A percentile compares a stretch with the other conserved stretches of the same genome.
These are phyloP conservation scores for Apostichopus japonicus DNA, from an alignment of 35 echinoderm and acorn worm genomes.

Conservation along the genomic window DNA sequence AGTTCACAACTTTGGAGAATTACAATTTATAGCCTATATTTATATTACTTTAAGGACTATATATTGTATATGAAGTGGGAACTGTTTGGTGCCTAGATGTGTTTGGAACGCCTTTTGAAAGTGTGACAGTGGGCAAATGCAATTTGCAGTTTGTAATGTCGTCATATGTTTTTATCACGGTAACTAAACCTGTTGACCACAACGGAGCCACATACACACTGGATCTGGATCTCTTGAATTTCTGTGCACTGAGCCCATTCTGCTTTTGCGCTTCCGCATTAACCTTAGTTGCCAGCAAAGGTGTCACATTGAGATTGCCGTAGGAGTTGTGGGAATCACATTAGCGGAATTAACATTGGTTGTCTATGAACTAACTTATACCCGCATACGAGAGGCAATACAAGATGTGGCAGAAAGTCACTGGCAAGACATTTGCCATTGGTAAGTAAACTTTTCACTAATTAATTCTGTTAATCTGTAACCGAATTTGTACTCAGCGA, in stretches of 20 bases:
- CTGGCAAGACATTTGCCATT: slow-evolving; percentile 23
- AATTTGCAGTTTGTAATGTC: background rate
- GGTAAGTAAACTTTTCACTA: background rate
- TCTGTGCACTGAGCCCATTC: background rate
- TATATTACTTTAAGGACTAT: background rate
- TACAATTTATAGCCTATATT: background rate
- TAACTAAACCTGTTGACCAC: background rate
- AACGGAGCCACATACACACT: background rate
- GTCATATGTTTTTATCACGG: background rate
- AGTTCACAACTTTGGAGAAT: background rate
- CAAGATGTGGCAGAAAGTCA: slow-evolving; percentile 36
- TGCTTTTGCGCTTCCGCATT: background rate
- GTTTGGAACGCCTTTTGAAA: background rate
- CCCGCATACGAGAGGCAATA: too few species aligned
- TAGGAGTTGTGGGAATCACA: background rate
- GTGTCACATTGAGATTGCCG: background rate
- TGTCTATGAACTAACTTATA: background rate
- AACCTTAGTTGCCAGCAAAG: background rate
- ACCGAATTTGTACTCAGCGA: background rate
- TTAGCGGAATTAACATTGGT: slow-evolving; percentile 4
- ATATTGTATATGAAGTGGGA: background rate
- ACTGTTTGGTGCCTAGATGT: background rate
- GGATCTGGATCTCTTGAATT: background rate
- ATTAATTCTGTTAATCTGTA: background rate
- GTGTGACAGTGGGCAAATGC: background rate